phyloP scores from a whole-genome alignment of 2,797 vertebrate species.

The Oophaga sylvatica region DNA sequence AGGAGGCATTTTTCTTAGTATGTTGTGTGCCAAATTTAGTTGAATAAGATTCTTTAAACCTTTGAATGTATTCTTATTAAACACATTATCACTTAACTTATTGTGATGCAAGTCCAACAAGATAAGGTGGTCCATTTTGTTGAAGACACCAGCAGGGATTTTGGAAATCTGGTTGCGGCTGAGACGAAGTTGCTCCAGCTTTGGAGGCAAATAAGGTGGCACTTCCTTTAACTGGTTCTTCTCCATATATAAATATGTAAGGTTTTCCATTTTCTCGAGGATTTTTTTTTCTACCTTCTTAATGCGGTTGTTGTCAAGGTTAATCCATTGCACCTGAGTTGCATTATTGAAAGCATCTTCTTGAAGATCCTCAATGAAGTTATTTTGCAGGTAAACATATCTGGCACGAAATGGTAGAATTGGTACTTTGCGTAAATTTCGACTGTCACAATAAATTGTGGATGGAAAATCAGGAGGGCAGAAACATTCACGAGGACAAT shows the following conservation, averaged over 20 bases:
- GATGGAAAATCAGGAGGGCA: conserved; percentile 87
- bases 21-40: conserved; percentile 93
- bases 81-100: conserved; percentile 82
- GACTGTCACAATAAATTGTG: conserved; percentile 94
- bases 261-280: conserved; percentile 85
- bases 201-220: conserved; percentile 83
- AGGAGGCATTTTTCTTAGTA: conserved; percentile 88
- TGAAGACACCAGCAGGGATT: conserved; percentile 86
- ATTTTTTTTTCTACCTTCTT: conserved; percentile 85
- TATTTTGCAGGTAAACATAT: conserved; percentile 96
- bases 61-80: conserved; percentile 88
- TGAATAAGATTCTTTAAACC: conserved; percentile 92
- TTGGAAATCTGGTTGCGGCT: conserved; percentile 89
- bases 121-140: conserved; percentile 85
- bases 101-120: conserved; percentile 93
- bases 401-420: conserved; percentile 85
- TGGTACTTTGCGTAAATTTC: conserved; percentile 89
- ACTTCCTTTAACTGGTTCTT: conserved; percentile 90
- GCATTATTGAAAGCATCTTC: conserved; percentile 89
- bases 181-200: conserved; percentile 91
- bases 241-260: conserved; percentile 89
- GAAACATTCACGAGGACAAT: conserved; percentile 89
- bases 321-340: conserved; percentile 88
- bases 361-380: conserved; percentile 89
- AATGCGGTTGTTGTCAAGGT: conserved; percentile 94